Base-by-base conservation (phyloP, 2,113 vertebrate genomes). In the human (Homo sapiens) region DNA sequence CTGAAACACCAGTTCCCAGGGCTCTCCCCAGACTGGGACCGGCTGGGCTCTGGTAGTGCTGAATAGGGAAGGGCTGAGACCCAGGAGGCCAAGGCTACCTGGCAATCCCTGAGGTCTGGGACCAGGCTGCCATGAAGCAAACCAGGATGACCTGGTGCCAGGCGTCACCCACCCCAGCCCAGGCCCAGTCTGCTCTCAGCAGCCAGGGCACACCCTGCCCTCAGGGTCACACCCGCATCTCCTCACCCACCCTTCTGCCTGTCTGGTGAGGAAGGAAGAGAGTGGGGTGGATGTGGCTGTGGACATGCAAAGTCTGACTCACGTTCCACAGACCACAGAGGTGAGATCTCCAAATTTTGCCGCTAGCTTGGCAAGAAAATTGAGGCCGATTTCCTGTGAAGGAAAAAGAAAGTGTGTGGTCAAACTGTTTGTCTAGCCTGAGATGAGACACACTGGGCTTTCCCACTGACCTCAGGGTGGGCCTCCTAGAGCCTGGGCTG, bases 1-100 rank as follows among this genome's bases (percentile, higher is more conserved):
- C 52, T 12, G 32, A 78, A 43, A 81, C 17, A 35, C 10, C 45
- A 84, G 30, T 3, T 10, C 27, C 38, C 52, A 1, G 17, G 20
- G 2, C 35, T 66, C 32, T 20, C 16, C 3, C 0, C 1, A 0
- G 0, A 16, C 59, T 3, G 59, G 86, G 52, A 38, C 35, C 3
- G 0, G 72, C 80, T 59, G 22, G 38, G 55, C 16, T n/a, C 55
- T 0, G 17, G 3, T 45, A 73, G 48, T 30, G 30, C 64, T 8
- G 13, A 1, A 59, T 16, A 9, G 40, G 17, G 38, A 1, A 18
- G 45, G 20, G 27, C 68, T 73, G 40, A 68, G 45, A 64, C n/a
- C 57, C 89, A 30, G 30, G 79, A 12, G 10, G 20, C 6, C 13
- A 7, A 43, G 45, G 66, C 43, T 27, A 7, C 38, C 6, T 22